Evolutionary conservation across 2,113 vertebrate species (phyloP).

Genomic region (Ifrita kowaldi): DNA sequence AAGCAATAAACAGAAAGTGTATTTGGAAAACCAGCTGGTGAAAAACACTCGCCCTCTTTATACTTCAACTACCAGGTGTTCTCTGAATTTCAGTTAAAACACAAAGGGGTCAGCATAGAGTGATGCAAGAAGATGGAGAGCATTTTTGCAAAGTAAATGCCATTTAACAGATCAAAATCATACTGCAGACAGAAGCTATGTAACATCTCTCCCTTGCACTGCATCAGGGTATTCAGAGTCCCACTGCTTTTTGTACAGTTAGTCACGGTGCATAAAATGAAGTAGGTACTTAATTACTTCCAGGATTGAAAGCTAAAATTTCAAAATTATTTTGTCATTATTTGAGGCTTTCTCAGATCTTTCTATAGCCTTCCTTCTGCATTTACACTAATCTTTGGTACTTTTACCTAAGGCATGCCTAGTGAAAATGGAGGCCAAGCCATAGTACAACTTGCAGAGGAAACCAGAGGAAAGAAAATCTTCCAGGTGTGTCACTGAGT

Average conservation of each 20-base stretch:
- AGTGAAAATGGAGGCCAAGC: background rate
- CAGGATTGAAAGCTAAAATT: background rate
- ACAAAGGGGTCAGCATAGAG: background rate
- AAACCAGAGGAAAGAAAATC: background rate
- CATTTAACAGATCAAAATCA: background rate
- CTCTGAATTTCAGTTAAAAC: background rate
- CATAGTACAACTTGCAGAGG: background rate
- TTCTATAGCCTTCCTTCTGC: background rate
- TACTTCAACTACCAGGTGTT: background rate
- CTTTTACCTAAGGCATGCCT: background rate
- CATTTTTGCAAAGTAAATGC: background rate
- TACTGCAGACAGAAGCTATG: background rate
- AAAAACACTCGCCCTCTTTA: fast-evolving
- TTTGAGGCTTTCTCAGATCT: background rate
- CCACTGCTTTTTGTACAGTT: background rate
- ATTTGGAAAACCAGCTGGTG: background rate
- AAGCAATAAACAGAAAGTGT: background rate
- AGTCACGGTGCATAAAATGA: background rate
- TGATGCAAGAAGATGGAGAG: background rate
- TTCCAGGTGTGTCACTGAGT: background rate
- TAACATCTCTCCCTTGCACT: background rate
- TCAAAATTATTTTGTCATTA: background rate
- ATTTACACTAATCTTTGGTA: background rate
- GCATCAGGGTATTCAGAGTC: background rate
- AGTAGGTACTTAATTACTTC: background rate